phyloP scores from a whole-genome alignment of 92 coral and sea anemone species.

The Palythoa caribaeorum region DNA sequence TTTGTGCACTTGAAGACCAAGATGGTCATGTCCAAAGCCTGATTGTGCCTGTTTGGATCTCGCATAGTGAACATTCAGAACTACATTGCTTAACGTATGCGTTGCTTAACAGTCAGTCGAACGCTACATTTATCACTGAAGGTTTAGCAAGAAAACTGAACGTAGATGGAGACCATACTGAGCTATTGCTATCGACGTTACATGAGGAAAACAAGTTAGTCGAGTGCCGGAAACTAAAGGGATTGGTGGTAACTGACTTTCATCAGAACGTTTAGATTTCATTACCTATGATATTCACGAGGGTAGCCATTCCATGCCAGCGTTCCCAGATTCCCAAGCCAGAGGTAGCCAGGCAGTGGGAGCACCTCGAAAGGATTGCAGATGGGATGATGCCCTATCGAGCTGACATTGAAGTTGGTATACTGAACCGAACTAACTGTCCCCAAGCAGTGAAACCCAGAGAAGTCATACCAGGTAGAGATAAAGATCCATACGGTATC shows the following conservation, averaged over 20 bases:
- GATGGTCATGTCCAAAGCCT: slow-evolving; percentile 44
- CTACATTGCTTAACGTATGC: slow-evolving; percentile 34
- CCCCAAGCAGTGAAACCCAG: slow-evolving; percentile 53
- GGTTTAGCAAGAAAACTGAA: slow-evolving; percentile 28
- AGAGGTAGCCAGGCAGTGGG: slow-evolving; percentile 46
- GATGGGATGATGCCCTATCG: slow-evolving; percentile 55
- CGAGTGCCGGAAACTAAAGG: slow-evolving; percentile 29
- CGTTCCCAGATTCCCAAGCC: slow-evolving; percentile 66
- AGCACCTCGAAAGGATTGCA: slow-evolving; percentile 41
- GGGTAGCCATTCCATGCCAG: slow-evolving; percentile 49
- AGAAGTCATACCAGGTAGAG: slow-evolving; percentile 60
- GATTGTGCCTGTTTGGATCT: slow-evolving; percentile 51
- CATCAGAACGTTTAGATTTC: slow-evolving; percentile 31
- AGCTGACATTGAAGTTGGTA: slow-evolving; percentile 48
- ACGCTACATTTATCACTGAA: slow-evolving; percentile 49
- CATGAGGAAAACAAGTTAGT: slow-evolving; percentile 37
- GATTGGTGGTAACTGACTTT: slow-evolving; percentile 35
- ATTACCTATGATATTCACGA: slow-evolving; percentile 39
- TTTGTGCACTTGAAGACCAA: slow-evolving; percentile 36
- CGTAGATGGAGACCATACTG: slow-evolving; percentile 16
- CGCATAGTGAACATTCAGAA: slow-evolving; percentile 16
- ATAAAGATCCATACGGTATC: slow-evolving; percentile 56
- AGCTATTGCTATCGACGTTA: slow-evolving; percentile 45
- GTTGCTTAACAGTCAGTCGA: slow-evolving; percentile 36
- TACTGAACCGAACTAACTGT: slow-evolving; percentile 66